These are phyloP conservation scores for Cavia aperea DNA, from an alignment of 2,113 vertebrate species.

Conservation along the genomic window DNA sequence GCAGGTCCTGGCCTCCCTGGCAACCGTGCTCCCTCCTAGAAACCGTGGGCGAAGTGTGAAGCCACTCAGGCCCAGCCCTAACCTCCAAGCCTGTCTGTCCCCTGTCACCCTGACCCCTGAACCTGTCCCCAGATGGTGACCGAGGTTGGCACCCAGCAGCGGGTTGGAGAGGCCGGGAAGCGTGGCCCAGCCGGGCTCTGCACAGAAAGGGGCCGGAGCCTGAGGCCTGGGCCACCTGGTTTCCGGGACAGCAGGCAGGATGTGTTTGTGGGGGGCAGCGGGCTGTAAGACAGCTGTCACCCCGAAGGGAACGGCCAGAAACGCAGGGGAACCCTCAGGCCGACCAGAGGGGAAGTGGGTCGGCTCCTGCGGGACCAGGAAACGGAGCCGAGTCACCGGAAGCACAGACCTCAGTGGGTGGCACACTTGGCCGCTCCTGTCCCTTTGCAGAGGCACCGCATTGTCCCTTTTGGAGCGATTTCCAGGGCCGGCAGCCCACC, in stretches of 20 bases:
- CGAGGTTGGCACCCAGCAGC: neutral
- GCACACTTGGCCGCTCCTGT: neutral
- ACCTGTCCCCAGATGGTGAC: neutral
- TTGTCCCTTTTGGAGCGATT: neutral
- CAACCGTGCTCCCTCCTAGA: neutral
- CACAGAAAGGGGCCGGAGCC: neutral
- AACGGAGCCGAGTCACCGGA: neutral
- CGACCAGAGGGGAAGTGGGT: neutral
- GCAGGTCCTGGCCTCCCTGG: neutral
- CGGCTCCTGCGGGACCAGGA: neutral
- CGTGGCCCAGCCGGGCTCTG: neutral
- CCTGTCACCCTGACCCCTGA: neutral
- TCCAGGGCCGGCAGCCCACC: fast-evolving
- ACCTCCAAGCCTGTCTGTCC: neutral
- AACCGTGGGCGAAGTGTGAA: fast-evolving
- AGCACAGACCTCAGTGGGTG: neutral
- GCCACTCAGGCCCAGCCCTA: neutral
- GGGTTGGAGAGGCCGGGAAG: neutral
- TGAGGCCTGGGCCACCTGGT: too few relatives aligned
- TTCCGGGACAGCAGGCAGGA: neutral
- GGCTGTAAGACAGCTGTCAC: neutral
- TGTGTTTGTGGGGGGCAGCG: fast-evolving
- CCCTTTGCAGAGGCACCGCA: too few relatives aligned
- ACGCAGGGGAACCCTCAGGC: neutral
- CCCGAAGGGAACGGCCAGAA: slow-evolving; percentile 25